Base-by-base conservation (phyloP, 1,140 invertebrate species). In the Odontomachus brunneus region DNA sequence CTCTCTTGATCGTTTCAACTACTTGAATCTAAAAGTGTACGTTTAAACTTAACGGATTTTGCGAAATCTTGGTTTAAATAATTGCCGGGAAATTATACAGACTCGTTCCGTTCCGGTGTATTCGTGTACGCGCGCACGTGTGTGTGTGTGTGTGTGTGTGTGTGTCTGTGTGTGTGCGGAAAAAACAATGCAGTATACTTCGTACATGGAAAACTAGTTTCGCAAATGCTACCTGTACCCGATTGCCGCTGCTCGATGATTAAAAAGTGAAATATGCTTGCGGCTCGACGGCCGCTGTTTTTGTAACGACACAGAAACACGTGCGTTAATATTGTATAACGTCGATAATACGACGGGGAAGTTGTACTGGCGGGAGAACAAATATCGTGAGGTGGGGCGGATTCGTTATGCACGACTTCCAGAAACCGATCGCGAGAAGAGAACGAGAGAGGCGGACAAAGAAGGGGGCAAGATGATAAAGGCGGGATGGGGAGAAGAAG, bases 341-440 rank as follows among this genome's bases (percentile, higher is more conserved):
- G 75, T 69, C 44, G 49, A 69, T 29, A 69, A 51, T 22, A 66
- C 29, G 24, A 38, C 44, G 7, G 49, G 44, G 19, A n/a, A 76
- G 11, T 14, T n/a, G 24, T 11, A 53, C 15, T 19, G 48, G 19
- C 26, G 48, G 1, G 33, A 53, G 49, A 53, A 44, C 9, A 7
- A 14, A 67, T 19, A 22, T 15, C 5, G 17, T 11, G 51, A 22
- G 26, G 63, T 33, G 19, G 49, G 29, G 24, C 38, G 38, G 17
- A 75, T 78, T 78, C 49, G 75, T 78, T 78, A 78, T 78, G 63
- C 49, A 78, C 33, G 51, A 78, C 65, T 78, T 78, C 75, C 73
- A 67, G 51, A 67, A 67, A 51, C 29, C 51, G 74, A 76, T 60
- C 59, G 60, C 55, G 66, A 73, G 60, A 57, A 63, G 59, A 81